Evolutionary conservation across 2,113 vertebrate genomes (phyloP), one percentile per base, ranked within the genome.

Genomic region (Carassius gibelio): DNA sequence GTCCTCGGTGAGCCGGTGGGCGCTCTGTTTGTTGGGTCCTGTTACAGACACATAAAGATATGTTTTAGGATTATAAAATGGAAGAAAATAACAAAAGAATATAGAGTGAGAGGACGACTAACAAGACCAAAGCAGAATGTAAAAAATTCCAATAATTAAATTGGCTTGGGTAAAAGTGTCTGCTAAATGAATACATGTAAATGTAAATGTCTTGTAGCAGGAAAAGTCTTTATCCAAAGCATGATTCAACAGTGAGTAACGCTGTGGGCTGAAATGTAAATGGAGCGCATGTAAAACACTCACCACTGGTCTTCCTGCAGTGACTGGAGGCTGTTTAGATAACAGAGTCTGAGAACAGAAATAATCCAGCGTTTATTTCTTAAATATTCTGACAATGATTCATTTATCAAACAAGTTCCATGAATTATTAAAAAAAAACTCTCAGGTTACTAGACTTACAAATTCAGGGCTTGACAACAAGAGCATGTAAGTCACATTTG

Each of bases 221-320:
- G 19, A 77, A 77, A 57, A 10, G 36, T 42, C 19, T n/a, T 42
- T n/a, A 10, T 14, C 48, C 50, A 77, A 77, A 77, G 17, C 26
- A 30, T 55, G 48, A 77, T 34, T 77, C 75, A 77, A 5, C 13
- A 52, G 23, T 6, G 66, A 75, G 71, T 75, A 75, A 75, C 5
- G 5, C 71, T 26, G 71, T 3, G 42, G 71, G 42, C 11, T 75
- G 21, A 75, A 48, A 66, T 72, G 69, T 75, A 75, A 84, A 75
- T 75, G 0, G 3, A 45, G 21, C 9, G 0, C 15, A 45, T 17
- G 81, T 19, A 5, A 17, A 38, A 61, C 13, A 85, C 96, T 97
- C 91, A 99, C 97, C 95, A 98, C 96, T 91, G 98, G 98, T 87
- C 98, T 95, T 90, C 98, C 98, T 88, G 97, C 95, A 89, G 96